A percentile compares a stretch with the other conserved stretches of the same genome.
phyloP scores from a whole-genome alignment of 2,113 vertebrate genomes.

The Aspiorhynchus laticeps region DNA sequence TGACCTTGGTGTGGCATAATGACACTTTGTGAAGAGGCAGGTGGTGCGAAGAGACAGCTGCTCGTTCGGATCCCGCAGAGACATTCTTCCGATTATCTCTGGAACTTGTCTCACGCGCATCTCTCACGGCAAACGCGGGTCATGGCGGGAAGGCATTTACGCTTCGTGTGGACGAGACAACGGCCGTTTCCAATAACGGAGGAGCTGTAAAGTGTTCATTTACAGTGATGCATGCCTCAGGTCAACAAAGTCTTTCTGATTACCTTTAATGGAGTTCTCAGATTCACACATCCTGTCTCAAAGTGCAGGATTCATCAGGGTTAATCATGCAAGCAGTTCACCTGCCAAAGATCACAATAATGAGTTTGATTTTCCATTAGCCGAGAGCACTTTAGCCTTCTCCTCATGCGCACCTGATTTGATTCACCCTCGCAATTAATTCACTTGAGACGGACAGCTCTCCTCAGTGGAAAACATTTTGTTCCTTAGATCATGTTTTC shows the following conservation, averaged over 20 bases:
- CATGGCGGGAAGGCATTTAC: not conserved
- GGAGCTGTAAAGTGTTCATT: conserved; percentile 11
- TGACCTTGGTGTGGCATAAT: conserved; percentile 55
- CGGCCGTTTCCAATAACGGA: conserved; percentile 1
- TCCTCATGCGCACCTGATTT: conserved; percentile 33
- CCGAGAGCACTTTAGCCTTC: conserved; percentile 44
- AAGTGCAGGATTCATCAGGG: conserved; percentile 21
- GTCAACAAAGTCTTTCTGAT: conserved; percentile 40
- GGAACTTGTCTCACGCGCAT: not conserved
- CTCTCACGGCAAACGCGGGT: not conserved
- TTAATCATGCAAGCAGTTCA: conserved; percentile 40
- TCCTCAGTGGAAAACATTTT: conserved; percentile 45
- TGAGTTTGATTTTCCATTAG: conserved; percentile 55
- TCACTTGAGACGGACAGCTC: conserved; percentile 37
- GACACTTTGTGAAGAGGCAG: conserved; percentile 53
- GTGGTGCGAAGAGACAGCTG: conserved; percentile 47
- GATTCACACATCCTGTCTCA: conserved; percentile 39
- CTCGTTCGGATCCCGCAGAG: not conserved
- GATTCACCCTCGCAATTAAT: conserved; percentile 43
- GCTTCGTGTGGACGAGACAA: not conserved
- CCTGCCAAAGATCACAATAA: conserved; percentile 46
- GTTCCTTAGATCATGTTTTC: conserved; percentile 4
- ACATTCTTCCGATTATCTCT: conserved; percentile 27
- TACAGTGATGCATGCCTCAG: not conserved
- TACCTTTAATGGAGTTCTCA: conserved; percentile 39